Conservation (phyloP, 2,113 vertebrate genomes). For the Sorex fumeus region DNA sequence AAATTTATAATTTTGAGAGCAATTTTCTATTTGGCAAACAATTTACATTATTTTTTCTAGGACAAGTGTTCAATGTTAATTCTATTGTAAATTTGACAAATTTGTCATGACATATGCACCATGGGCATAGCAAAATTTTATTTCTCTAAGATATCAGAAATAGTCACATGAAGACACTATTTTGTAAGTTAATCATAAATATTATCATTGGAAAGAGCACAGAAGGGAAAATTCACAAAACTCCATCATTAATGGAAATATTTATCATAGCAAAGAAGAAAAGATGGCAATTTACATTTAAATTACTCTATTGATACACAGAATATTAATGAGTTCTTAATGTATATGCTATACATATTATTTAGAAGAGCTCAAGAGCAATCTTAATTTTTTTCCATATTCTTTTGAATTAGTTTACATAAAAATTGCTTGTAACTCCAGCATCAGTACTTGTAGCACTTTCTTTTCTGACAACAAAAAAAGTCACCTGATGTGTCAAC, state of each 20-base stretch:
- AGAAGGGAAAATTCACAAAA: not conserved
- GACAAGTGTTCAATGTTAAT: too few species aligned
- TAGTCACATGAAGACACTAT: too few species aligned
- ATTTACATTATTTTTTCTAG: too few species aligned
- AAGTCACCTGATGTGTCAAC: not conserved
- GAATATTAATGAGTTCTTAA: not conserved
- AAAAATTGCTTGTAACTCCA: not conserved
- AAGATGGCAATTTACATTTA: not conserved
- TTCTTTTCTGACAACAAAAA: not conserved
- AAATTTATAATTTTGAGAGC: too few species aligned
- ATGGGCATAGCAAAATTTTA: too few species aligned
- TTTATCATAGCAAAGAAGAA: not conserved
- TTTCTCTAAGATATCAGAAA: too few species aligned
- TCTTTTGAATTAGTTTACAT: slow-evolving; percentile 6
- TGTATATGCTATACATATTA: not conserved
- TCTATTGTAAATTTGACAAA: too few species aligned
- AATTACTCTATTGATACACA: not conserved
- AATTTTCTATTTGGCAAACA: too few species aligned
- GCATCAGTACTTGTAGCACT: not conserved
- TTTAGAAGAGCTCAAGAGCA: not conserved
- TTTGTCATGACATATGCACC: too few species aligned
- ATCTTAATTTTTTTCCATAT: not conserved
- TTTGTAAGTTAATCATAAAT: too few species aligned
- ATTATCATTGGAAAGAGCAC: not conserved
- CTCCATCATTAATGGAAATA: slow-evolving; percentile 23